Base-by-base conservation (phyloP, 2,888 invertebrate species). In the Trichacis sp. region DNA sequence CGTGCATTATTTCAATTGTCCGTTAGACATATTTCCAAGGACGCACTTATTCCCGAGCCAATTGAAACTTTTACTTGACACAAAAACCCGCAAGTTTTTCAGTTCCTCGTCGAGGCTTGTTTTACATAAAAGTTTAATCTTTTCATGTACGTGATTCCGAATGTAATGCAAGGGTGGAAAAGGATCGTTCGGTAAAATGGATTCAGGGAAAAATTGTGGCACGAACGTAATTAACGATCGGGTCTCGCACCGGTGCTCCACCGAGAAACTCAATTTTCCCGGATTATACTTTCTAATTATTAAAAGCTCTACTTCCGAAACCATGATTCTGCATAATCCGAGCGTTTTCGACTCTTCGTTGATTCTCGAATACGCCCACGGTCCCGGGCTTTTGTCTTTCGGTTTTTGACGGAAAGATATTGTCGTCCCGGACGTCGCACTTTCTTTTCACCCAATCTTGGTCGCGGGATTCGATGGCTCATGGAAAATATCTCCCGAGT, bases 211-310 rank as follows among this genome's bases (percentile, higher is more conserved):
- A 33, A 33, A 33, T 33, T n/a, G 33, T n/a, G 30, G 40, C 42
- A 29, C 17, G 52, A 36, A 46, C 52, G 51, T 59, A 53, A 59
- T 59, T 59, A 55, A 55, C 59, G 47, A 48, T 48, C 47, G 36
- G 43, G 58, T 46, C 24, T 30, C 36, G 36, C 40, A 30, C 51
- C 17, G 24, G 40, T 40, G 18, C 47, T 49, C 53, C 36, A 49
- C 53, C 49, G 49, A 54, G 53, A 47, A 60, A 60, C 53, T 60
- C 60, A 60, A 60, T 60, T 60, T 60, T 38, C 54, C 43, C 36
- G 60, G 60, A 60, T 60, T 60, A 60, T 60, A 60, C 60, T 60
- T 60, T 60, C 60, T 60, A 60, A 60, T 60, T 61, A 61, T 61
- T 55, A 55, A 60, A 60, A 60, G 60, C 60, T 50, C 45, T 49